Conservation (phyloP, 2,888 invertebrate genomes). For the Aporophyla lueneburgensis region DNA sequence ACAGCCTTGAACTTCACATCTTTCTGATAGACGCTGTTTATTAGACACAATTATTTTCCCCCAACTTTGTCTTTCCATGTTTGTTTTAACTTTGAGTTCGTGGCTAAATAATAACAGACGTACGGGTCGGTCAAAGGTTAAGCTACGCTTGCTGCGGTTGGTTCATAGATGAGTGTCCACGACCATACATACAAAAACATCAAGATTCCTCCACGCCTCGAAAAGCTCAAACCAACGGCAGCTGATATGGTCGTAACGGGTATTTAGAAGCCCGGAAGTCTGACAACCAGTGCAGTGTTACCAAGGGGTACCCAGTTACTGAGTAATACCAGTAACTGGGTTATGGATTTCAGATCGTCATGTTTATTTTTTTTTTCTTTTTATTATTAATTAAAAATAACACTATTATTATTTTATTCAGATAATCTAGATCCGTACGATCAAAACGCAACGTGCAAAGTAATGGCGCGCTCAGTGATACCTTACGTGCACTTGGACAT, state of each 20-base stretch:
- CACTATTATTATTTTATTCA: conserved; percentile 48
- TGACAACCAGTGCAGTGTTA: too few species aligned
- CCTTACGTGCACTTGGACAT: conserved; percentile 94
- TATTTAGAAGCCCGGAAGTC: too few species aligned
- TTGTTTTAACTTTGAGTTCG: not conserved
- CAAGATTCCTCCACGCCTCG: too few species aligned
- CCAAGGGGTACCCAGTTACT: too few species aligned
- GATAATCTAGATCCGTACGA: conserved; percentile 90
- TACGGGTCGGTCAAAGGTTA: too few species aligned
- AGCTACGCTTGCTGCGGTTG: too few species aligned
- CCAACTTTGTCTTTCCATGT: not conserved
- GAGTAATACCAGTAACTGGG: too few species aligned
- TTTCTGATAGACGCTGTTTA: not conserved
- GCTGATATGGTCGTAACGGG: too few species aligned
- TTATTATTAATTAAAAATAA: not conserved
- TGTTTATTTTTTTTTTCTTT: not conserved
- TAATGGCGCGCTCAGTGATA: conserved; percentile 91
- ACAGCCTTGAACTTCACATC: not conserved
- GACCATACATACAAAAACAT: too few species aligned
- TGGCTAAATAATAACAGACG: too few species aligned
- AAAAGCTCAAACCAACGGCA: too few species aligned
- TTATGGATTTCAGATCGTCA: not conserved
- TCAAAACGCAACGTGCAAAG: conserved; percentile 87
- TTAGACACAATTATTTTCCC: not conserved
- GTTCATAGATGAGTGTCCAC: too few species aligned